Base-by-base conservation (phyloP, 2,888 invertebrate species). In the Chaitophorus viminalis region DNA sequence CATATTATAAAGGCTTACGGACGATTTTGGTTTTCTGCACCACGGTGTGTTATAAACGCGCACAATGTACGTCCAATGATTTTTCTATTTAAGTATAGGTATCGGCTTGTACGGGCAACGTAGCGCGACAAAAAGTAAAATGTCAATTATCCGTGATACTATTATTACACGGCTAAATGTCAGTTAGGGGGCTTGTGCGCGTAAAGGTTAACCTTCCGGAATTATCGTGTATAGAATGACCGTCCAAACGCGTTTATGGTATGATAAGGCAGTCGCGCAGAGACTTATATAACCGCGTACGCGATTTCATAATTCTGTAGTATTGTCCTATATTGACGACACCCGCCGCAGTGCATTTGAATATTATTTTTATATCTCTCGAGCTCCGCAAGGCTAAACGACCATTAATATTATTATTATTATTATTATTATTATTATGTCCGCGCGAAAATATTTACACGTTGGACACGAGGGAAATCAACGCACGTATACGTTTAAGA, bases 61-160 rank as follows among this genome's bases (percentile, higher is more conserved):
- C 3, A 25, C 21, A 25, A 60, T 9, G 4, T 60, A 25, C 4
- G 60, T 25, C 0, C 21, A 25, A 25, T 3, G 21, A 21, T 25
- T 75, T 74, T 54, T 46, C 46, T 14, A 14, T 14, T 14, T 14
- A 54, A 83, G 31, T 46, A n/a, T 11, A 11, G 11, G 29, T 39
- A 46, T 76, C 76, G 76, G 46, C 75, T 25, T 31, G 60, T 33
- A 76, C 46, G 60, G 17, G 65, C 76, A 76, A 31, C 76, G 84
- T 76, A 46, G 31, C 65, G 31, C 39, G 9, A 76, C 84, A 46
- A 65, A 84, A 74, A n/a, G 46, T 65, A 65, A 84, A 87, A 87
- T 87, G 86, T 87, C 86, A 87, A 87, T 87, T 79, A 87, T 29
- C 79, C 60, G 54, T 39, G 86, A 87, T 87, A 87, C 39, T 86